Evolutionary conservation across 2,797 vertebrate species (phyloP), one percentile per base, ranked within the genome.

Genomic region (Leuciscus waleckii): DNA sequence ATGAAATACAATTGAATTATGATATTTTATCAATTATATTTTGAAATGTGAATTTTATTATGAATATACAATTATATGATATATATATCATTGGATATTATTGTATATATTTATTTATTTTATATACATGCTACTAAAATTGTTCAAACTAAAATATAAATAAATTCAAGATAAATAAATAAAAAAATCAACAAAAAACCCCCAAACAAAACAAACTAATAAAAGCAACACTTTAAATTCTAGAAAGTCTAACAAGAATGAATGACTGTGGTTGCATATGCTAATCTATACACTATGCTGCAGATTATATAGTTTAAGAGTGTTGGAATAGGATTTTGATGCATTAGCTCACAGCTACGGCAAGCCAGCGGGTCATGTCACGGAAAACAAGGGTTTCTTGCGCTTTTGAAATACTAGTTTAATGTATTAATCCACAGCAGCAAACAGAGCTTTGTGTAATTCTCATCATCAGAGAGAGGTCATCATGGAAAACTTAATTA

Each of bases 111-210:
- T 5, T 49, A 16, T 16, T 17, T 49, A 49, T 16, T 56, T 3
- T 56, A 56, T 23, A 23, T 23, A 8, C 8, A 3, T 56, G 19
- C 51, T 9, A 56, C 19, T 23, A 21, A 8, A 21, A 8, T 23
- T 56, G 2, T 56, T 23, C 0, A 51, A 51, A 51, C 0, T 51
- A 51, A 51, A 51, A 51, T 54, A 21, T 1, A 21, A 54, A 21
- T 21, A 19, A 21, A 23, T 23, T 23, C 2, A 23, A 56, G 54
- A 21, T 56, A 23, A 56, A 23, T 4, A 23, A 21, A 51, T 17
- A 5, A 17, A 6, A 6, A 51, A 5, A 54, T 21, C 3, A 0
- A 0, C 1, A 54, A 23, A 21, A 3, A 0, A 2, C 0, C 2
- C 0, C 4, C 3, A 46, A 54, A 54, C 6, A 19, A 54, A 19